Conservation (phyloP, 2,797 vertebrate genomes). For the Sternarchorhynchus goeldii region DNA sequence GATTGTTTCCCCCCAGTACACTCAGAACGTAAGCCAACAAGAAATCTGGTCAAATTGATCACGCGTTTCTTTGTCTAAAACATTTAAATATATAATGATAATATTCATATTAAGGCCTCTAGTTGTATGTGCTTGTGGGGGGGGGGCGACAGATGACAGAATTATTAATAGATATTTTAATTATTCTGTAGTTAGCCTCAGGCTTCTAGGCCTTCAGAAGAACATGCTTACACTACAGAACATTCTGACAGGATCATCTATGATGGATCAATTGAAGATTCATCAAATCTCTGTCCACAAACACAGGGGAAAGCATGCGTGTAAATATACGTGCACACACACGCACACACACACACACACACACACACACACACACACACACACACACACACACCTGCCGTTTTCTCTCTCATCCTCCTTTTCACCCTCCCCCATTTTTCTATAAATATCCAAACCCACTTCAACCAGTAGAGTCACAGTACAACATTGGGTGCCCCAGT, state of each 20-base stretch:
- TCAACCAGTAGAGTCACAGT: not conserved
- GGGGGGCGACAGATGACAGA: conserved; percentile 40
- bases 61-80: not conserved
- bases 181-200: conserved; percentile 55
- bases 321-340: conserved; percentile 28
- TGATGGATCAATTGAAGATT: conserved; percentile 60
- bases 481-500: conserved; percentile 3
- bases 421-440: too few species aligned
- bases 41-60: not conserved
- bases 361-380: conserved; percentile 25
- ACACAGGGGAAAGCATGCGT: conserved; percentile 37
- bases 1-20: not conserved
- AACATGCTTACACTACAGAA: conserved; percentile 55
- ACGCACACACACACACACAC: conserved; percentile 19
- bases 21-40: not conserved
- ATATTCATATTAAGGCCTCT: conserved; percentile 34
- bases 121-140: conserved; percentile 15
- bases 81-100: conserved; percentile 14
- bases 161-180: conserved; percentile 56
- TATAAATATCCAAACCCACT: conserved; percentile 27
- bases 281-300: conserved; percentile 60
- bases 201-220: conserved; percentile 45
- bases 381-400: not conserved
- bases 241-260: conserved; percentile 40
- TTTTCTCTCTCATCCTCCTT: too few species aligned